Evolutionary conservation across 2,888 invertebrate species (phyloP).

Genomic region (Mycogona germanica): DNA sequence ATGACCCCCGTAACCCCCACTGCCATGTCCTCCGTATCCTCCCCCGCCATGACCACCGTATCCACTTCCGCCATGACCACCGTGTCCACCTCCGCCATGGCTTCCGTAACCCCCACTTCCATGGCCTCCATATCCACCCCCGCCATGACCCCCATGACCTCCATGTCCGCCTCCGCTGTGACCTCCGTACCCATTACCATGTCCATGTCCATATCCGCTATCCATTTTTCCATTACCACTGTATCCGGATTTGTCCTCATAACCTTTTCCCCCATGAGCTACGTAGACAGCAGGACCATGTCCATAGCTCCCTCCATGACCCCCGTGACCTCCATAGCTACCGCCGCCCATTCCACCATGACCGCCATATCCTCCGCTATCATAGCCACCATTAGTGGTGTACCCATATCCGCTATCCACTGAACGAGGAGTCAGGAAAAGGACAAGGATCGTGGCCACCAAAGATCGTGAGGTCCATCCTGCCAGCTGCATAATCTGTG

Average conservation of each 20-base stretch:
- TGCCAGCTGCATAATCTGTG: too few relatives aligned
- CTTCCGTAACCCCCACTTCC: too few relatives aligned
- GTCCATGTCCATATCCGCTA: neutral
- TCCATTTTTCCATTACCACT: neutral
- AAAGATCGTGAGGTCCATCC: too few relatives aligned
- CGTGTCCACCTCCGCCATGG: too few relatives aligned
- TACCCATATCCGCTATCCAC: too few relatives aligned
- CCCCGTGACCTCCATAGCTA: neutral
- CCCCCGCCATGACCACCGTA: conserved; percentile 1
- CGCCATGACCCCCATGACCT: neutral
- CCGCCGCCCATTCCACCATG: too few relatives aligned
- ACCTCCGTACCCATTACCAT: neutral
- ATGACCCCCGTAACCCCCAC: neutral
- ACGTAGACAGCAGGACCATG: neutral
- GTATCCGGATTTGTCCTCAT: too few relatives aligned
- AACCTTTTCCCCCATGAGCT: neutral
- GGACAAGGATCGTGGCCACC: too few relatives aligned
- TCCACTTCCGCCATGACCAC: neutral
- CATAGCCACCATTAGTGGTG: too few relatives aligned
- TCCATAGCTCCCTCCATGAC: neutral
- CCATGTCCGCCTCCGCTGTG: neutral
- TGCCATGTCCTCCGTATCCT: neutral
- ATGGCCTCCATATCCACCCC: neutral
- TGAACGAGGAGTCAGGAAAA: too few relatives aligned
- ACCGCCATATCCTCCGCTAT: too few relatives aligned